Conservation (phyloP, 2,888 invertebrate species). For the Sclerodermus sp. region DNA sequence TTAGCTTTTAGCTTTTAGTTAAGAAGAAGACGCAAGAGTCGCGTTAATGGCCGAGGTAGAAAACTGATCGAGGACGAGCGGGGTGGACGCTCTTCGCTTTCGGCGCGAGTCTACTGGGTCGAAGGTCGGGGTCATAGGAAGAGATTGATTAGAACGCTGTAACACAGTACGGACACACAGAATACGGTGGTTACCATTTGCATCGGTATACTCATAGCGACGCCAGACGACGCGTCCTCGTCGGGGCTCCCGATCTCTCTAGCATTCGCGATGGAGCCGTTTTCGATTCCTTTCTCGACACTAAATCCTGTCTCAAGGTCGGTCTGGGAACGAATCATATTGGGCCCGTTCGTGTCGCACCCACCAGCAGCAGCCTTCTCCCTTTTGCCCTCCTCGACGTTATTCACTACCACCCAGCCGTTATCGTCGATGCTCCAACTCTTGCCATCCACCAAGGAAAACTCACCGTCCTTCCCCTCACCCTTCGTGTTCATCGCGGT, state of each 20-base stretch:
- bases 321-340: constrained; percentile 34
- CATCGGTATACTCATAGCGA: constrained; percentile 51
- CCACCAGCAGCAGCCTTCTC: neutral
- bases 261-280: constrained; percentile 33
- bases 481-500: neutral
- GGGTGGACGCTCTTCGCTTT: too few relatives aligned
- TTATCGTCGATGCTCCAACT: constrained; percentile 37
- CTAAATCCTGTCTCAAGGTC: constrained; percentile 28
- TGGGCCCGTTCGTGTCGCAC: constrained; percentile 16
- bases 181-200: constrained; percentile 57
- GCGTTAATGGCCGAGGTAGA: too few relatives aligned
- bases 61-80: too few relatives aligned
- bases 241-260: constrained; percentile 33
- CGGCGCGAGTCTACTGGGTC: too few relatives aligned
- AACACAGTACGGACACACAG: constrained; percentile 57
- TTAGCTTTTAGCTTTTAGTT: too few relatives aligned
- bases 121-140: constrained; percentile 39
- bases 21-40: too few relatives aligned
- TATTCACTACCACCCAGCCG: constrained; percentile 31
- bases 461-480: constrained; percentile 5
- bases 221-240: constrained; percentile 26
- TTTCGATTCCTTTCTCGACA: constrained; percentile 22
- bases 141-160: constrained; percentile 55
- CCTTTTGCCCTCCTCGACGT: too few relatives aligned
- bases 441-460: neutral